Base-by-base conservation (phyloP, 92 coral and sea anemone species). In the Parazoanthus atlanticus region DNA sequence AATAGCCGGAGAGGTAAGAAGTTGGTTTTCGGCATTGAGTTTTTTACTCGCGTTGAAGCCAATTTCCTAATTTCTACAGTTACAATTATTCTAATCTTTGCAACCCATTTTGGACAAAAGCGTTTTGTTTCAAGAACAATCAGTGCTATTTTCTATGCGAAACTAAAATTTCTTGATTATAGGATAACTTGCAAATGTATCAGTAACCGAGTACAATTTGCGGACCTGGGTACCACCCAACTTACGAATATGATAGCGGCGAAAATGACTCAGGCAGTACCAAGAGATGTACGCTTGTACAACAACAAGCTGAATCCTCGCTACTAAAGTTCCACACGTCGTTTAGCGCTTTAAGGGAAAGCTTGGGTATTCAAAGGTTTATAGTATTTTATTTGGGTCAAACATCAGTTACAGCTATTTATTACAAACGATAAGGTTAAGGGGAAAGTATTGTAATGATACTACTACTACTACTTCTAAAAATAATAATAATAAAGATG, bases 1-100 rank as follows among this genome's bases (percentile, higher is more conserved):
- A 46, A 38, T 72, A 40, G 87, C 87, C 3, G 87, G 77, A 5
- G 67, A 69, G 87, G 87, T 84, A 41, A 84, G 87, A 9, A 21
- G 64, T 31, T 34, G 29, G 40, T 26, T 4, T n/a, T 81, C 29
- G 13, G 38, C 38, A 7, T 56, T 16, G 5, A 21, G 6, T 56
- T 16, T 25, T 2, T 16, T 16, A 1, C 15, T 11, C 2, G 61
- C 15, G 61, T 16, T 52, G 17, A 52, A 12, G 19, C 6, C 61
- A 52, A 11, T 52, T 11, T 52, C 61, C 19, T 52, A 52, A 1
- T 56, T 16, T 56, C 25, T 21, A 56, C 19, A 16, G 0, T 15
- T 56, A 17, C 65, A 6, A 56, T 15, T 61, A 61, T 21, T 61
- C 28, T 6, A 23, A 61, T 6, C 9, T 21, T 23, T 23, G 28